Evolutionary conservation across 2,113 vertebrate genomes (phyloP).

Genomic region (Hypomesus transpacificus): DNA sequence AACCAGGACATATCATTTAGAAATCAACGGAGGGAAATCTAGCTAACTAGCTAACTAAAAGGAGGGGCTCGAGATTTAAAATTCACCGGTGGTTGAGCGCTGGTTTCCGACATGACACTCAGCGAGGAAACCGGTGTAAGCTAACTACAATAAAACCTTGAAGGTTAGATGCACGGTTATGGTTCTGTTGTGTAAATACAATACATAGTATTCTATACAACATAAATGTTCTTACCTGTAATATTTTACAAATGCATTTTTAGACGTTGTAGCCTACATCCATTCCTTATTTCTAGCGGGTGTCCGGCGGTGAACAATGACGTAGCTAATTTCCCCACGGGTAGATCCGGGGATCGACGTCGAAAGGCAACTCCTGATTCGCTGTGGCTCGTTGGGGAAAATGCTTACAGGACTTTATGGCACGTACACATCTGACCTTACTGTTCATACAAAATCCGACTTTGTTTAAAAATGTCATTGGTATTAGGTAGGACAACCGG

Average conservation of each 20-base stretch:
- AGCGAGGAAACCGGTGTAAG: slow-evolving; percentile 60
- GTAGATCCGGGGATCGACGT: slow-evolving; percentile 75
- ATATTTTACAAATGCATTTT: slow-evolving; percentile 64
- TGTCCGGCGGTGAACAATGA: slow-evolving; percentile 84
- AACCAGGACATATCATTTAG: background rate
- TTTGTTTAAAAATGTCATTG: too few species aligned
- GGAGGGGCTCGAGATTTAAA: slow-evolving; percentile 69
- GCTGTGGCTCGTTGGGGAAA: slow-evolving; percentile 32
- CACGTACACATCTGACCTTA: slow-evolving; percentile 50
- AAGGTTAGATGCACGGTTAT: background rate
- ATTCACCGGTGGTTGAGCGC: slow-evolving; percentile 49
- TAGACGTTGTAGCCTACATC: slow-evolving; percentile 64
- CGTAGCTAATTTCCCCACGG: slow-evolving; percentile 76
- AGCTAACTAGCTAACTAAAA: slow-evolving; percentile 34
- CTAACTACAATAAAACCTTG: slow-evolving; percentile 33
- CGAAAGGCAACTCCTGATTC: slow-evolving; percentile 50
- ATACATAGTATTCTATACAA: background rate
- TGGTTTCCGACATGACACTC: slow-evolving; percentile 64
- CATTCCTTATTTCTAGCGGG: slow-evolving; percentile 77
- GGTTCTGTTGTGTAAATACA: background rate
- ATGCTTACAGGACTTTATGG: slow-evolving; percentile 50
- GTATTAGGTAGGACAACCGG: too few species aligned
- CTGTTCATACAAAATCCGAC: slow-evolving; percentile 15
- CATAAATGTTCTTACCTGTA: slow-evolving; percentile 60
- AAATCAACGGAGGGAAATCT: slow-evolving; percentile 4